These are phyloP conservation scores for Lophotriccus pileatus DNA, from an alignment of 2,797 vertebrate species.

Conservation along the genomic window DNA sequence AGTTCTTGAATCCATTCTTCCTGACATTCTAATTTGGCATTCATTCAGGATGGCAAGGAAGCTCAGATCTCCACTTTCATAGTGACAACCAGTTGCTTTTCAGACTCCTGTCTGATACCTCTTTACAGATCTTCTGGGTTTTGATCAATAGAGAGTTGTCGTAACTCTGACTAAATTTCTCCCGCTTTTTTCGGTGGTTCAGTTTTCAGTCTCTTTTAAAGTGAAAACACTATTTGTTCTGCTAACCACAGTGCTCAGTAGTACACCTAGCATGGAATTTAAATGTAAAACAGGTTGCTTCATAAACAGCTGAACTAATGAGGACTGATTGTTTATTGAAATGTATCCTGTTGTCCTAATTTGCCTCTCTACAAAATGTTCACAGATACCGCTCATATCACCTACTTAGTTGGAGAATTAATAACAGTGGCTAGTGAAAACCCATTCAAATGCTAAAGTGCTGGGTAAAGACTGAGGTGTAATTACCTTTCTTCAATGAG, in stretches of 20 bases:
- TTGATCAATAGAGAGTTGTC: constrained; percentile 19
- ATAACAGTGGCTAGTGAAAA: background rate
- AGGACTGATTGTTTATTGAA: constrained; percentile 60
- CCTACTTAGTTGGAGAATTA: constrained; percentile 17
- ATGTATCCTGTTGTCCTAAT: constrained; percentile 37
- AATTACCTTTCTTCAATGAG: constrained; percentile 15
- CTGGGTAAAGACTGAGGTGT: constrained; percentile 15
- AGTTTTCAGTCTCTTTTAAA: constrained; percentile 12
- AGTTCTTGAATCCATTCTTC: background rate
- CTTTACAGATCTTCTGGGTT: background rate
- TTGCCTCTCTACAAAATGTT: constrained; percentile 12
- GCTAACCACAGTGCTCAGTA: constrained; percentile 5
- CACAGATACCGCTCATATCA: background rate
- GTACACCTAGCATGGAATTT: constrained; percentile 27
- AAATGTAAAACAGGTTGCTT: constrained; percentile 57
- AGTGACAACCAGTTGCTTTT: background rate
- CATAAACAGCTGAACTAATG: constrained; percentile 59
- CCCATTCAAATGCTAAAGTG: constrained; percentile 27
- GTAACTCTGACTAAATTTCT: constrained; percentile 36
- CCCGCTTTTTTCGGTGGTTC: background rate
- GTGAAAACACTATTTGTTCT: constrained; percentile 43
- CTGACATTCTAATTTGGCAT: background rate
- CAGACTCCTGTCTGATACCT: constrained; percentile 7
- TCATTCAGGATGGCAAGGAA: background rate
- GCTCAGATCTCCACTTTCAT: background rate